These are phyloP conservation scores for Bradypodion ventrale DNA, from an alignment of 2,797 vertebrate genomes.

Conservation along the genomic window DNA sequence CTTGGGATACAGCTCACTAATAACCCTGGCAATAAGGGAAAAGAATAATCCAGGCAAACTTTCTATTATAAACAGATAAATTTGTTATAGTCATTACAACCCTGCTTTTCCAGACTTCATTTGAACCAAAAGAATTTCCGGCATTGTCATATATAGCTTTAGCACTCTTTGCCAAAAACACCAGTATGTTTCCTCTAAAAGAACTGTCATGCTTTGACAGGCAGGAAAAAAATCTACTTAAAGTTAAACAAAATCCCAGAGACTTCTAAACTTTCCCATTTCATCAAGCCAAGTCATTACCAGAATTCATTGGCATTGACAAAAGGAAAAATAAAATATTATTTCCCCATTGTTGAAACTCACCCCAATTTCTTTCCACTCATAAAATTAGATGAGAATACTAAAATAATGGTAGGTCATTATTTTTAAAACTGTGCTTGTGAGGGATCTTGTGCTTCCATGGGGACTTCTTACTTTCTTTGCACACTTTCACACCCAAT, in stretches of 20 bases:
- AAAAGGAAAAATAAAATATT: background rate
- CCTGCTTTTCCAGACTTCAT: constrained; percentile 54
- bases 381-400: background rate
- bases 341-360: background rate
- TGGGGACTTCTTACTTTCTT: background rate
- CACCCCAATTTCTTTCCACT: background rate
- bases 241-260: constrained; percentile 23
- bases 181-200: constrained; percentile 56
- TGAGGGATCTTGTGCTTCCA: background rate
- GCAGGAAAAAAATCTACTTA: constrained; percentile 41
- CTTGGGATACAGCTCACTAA: constrained; percentile 40
- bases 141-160: constrained; percentile 41
- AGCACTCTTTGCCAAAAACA: constrained; percentile 42
- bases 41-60: constrained; percentile 28
- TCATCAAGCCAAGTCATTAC: constrained; percentile 30
- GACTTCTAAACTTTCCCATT: constrained; percentile 32
- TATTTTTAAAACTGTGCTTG: too few species aligned
- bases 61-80: constrained; percentile 43
- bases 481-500: background rate
- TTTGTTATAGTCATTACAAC: constrained; percentile 46
- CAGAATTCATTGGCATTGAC: background rate
- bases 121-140: constrained; percentile 50
- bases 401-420: too few species aligned
- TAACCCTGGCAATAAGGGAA: constrained; percentile 34
- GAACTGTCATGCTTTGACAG: constrained; percentile 25